Percentiles rank a stretch among this genome's conserved stretches.
Evolutionary conservation across 2,888 invertebrate genomes (phyloP).

Genomic region (Troides oblongomaculatus): DNA sequence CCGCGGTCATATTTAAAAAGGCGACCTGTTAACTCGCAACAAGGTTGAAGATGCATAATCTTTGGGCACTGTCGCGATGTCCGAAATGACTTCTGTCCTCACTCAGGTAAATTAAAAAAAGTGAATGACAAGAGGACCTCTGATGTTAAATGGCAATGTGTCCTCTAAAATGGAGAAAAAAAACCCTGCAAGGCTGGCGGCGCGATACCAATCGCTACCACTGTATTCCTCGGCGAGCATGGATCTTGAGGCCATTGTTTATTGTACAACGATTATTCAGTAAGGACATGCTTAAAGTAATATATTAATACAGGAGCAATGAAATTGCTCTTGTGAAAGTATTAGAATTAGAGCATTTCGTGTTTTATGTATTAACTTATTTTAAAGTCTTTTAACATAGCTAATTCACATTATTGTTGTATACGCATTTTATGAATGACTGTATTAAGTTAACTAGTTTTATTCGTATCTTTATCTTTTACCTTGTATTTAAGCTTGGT

Average conservation of each 20-base stretch:
- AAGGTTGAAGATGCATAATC: conserved; percentile 30
- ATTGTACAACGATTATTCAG: conserved; percentile 6
- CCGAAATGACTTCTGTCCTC: conserved; percentile 31
- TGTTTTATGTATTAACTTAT: conserved; percentile 19
- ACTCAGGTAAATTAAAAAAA: conserved; percentile 44
- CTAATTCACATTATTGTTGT: conserved; percentile 20
- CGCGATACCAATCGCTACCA: conserved; percentile 42
- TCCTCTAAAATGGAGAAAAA: conserved; percentile 60
- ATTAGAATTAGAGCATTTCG: conserved; percentile 1
- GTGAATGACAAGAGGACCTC: conserved; percentile 48
- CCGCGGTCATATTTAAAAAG: conserved; percentile 27
- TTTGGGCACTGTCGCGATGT: conserved; percentile 28
- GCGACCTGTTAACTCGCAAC: conserved; percentile 20
- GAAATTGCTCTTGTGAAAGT: background rate
- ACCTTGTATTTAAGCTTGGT: background rate
- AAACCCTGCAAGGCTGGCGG: conserved; percentile 53
- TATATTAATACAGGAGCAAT: conserved; percentile 20
- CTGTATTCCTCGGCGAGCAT: conserved; percentile 32
- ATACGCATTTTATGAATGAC: background rate
- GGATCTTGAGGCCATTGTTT: background rate
- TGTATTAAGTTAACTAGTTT: background rate
- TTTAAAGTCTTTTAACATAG: conserved; percentile 40
- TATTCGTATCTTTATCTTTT: background rate
- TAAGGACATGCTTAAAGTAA: background rate
- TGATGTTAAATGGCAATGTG: conserved; percentile 63